Base-by-base conservation (phyloP, 92 coral and sea anemone species). In the Phenganax subtilis region DNA sequence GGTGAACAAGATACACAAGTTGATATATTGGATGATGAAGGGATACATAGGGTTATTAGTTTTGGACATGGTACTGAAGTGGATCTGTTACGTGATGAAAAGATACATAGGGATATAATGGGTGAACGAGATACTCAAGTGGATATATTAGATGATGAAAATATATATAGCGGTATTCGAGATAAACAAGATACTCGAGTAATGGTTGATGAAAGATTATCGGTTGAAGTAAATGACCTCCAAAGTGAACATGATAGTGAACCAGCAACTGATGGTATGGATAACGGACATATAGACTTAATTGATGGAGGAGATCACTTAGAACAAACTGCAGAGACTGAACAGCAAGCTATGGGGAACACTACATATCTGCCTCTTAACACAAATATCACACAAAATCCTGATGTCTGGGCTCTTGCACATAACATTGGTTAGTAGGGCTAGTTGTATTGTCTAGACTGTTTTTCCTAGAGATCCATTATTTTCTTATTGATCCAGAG, bases 301-400 rank as follows among this genome's bases (percentile, higher is more conserved):
- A 64, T 20, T 17, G 37, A 64, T 25, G 37, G 2, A 25, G 37
- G 20, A 0, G 70, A 6, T 64, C 30, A 20, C 0, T 12, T 64
- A 28, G 70, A 64, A 64, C 70, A 64, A 44, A 64, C 67, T 61
- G 25, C 9, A 61, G 1, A 7, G 25, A 61, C 67, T 7, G 20
- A 6, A 17, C 76, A 72, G 14, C 4, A 31, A 44, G n/a, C 25
- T 65, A 2, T 65, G n/a, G 28, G 71, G 28, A 75, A 57, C 51
- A 55, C 8, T 56, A 29, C 25, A 12, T 8, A 25, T 29, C 14
- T 75, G 16, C 80, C 80, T 0, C 51, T 30, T 12, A 58, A 75
- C 25, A 61, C 79, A 4, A 74, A 74, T 47, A 74, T 74, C 28
- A 74, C 79, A 11, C 79, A 74, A 28, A 58, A 74, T 54, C 80